Evolutionary conservation across 2,888 invertebrate genomes (phyloP).

Genomic region (Tridacna gigas): DNA sequence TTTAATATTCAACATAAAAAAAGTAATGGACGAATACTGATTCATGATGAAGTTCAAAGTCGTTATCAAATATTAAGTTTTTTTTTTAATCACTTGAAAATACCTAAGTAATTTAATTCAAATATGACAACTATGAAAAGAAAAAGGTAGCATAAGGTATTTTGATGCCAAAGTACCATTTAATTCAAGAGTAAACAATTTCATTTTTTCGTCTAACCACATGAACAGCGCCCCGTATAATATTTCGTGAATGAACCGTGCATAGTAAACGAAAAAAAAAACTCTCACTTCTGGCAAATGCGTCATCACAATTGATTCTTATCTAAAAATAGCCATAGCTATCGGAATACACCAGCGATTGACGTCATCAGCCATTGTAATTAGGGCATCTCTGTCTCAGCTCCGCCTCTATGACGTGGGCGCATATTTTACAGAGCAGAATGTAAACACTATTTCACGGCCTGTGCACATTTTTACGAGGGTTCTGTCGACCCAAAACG

Average conservation of each 20-base stretch:
- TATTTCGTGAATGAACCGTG: conserved; percentile 46
- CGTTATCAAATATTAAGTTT: no score
- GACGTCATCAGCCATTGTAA: conserved; percentile 63
- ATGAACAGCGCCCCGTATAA: background rate
- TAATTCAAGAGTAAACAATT: conserved; percentile 21
- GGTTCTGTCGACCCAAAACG: background rate
- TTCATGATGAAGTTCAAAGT: no score
- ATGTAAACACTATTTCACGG: conserved; percentile 46
- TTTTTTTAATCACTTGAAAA: no score
- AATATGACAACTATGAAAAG: no score
- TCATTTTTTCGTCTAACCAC: conserved; percentile 11
- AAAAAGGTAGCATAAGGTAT: no score
- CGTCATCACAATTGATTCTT: conserved; percentile 63
- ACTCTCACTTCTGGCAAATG: conserved; percentile 17
- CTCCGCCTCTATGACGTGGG: conserved; percentile 74
- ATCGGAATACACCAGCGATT: conserved; percentile 62
- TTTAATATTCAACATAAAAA: no score
- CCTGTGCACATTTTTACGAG: conserved; percentile 55
- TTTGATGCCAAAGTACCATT: background rate
- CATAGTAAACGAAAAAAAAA: conserved; percentile 34
- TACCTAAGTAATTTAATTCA: no score
- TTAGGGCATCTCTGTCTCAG: conserved; percentile 54
- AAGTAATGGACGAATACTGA: no score
- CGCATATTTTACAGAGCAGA: conserved; percentile 38
- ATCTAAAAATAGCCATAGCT: conserved; percentile 57